Evolutionary conservation across 2,113 vertebrate species (phyloP).

Genomic region (Alosa alosa): DNA sequence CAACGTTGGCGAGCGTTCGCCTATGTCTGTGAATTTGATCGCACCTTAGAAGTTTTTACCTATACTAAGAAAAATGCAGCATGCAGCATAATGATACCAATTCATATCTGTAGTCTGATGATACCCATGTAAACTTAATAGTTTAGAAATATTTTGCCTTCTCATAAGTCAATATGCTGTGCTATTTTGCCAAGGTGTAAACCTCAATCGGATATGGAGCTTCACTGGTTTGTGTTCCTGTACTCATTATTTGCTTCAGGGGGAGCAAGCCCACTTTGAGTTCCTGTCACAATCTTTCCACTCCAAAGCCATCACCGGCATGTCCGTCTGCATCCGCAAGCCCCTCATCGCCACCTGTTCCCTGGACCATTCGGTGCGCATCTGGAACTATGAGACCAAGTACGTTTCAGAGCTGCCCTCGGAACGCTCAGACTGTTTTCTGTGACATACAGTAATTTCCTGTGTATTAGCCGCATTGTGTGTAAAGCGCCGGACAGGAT

Average conservation of each 20-base stretch:
- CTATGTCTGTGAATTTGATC: no score
- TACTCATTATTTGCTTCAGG: conserved; percentile 61
- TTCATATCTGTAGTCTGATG: background rate
- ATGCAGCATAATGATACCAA: background rate
- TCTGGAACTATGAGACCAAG: conserved; percentile 95
- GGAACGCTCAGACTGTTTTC: no score
- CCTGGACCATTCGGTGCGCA: conserved; percentile 84
- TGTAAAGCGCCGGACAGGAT: no score
- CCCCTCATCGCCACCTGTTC: conserved; percentile 89
- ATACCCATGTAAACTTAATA: background rate
- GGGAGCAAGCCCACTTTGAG: conserved; percentile 75
- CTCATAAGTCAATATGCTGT: no score
- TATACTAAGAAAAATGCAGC: no score
- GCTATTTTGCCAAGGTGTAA: no score
- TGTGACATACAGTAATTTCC: no score
- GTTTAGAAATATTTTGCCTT: no score
- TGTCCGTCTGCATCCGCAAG: conserved; percentile 85
- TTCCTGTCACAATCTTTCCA: conserved; percentile 83
- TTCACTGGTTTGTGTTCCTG: background rate
- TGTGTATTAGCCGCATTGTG: no score
- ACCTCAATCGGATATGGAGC: no score
- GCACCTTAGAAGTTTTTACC: no score
- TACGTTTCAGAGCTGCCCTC: conserved; percentile 57
- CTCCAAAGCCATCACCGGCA: conserved; percentile 80
- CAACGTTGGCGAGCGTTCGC: no score